Conservation (phyloP, 2,797 vertebrate species). For the Ciconia nigra region DNA sequence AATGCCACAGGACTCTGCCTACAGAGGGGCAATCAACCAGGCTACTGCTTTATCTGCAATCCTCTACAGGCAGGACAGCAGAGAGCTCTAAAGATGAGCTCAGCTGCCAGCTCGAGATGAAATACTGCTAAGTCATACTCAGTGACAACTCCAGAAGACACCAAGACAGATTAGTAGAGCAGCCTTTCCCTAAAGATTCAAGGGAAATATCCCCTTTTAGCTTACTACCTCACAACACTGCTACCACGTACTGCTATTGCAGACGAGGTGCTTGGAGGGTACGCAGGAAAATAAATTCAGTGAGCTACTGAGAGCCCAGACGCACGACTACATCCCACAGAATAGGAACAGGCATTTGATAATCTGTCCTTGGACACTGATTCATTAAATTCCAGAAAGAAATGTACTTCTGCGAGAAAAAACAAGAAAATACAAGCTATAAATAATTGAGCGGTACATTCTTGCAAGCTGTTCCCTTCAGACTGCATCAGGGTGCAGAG, state of each 20-base stretch:
- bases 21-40: background rate
- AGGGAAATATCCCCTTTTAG: background rate
- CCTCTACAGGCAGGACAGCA: background rate
- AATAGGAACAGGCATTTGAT: background rate
- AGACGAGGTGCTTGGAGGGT: background rate
- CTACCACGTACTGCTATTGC: rapidly evolving
- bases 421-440: background rate
- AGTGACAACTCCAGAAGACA: background rate
- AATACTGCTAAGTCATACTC: background rate
- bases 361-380: background rate
- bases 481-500: background rate
- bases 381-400: background rate
- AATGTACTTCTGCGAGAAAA: background rate
- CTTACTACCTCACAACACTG: background rate
- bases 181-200: background rate
- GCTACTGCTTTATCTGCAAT: too few species aligned
- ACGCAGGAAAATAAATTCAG: background rate
- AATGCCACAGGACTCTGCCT: background rate
- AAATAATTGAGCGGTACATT: background rate
- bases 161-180: background rate
- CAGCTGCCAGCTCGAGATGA: background rate
- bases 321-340: background rate
- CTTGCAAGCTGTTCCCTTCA: background rate
- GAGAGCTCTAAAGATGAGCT: background rate
- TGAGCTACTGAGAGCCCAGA: background rate